Conservation (phyloP, 1,140 invertebrate genomes). For the Choristoneura fumiferana region DNA sequence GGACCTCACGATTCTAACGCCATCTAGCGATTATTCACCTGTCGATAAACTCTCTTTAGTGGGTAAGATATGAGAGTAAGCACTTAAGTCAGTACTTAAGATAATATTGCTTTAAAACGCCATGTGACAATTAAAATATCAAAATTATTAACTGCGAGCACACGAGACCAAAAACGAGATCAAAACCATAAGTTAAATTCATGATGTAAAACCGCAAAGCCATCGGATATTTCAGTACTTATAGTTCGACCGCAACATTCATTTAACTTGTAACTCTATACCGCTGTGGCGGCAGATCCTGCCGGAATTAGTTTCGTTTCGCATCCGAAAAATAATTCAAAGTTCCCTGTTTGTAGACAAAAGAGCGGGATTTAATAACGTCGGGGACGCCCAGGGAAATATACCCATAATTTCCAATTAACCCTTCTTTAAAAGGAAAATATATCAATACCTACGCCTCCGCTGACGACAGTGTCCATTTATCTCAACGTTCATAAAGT, state of each 20-base stretch:
- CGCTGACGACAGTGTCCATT: conserved; percentile 1
- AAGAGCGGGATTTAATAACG: conserved; percentile 27
- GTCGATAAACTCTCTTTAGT: too few relatives aligned
- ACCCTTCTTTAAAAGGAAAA: background rate
- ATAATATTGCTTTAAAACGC: too few relatives aligned
- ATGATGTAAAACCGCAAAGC: conserved; percentile 12
- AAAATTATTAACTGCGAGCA: background rate
- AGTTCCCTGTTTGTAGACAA: conserved; percentile 12
- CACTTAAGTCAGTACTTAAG: too few relatives aligned
- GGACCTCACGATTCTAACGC: too few relatives aligned
- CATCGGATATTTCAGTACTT: conserved; percentile 11
- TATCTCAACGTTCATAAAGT: background rate
- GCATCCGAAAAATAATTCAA: conserved; percentile 21
- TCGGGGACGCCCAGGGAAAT: conserved; percentile 9
- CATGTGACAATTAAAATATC: background rate
- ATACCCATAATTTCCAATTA: conserved; percentile 12
- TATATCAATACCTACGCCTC: background rate
- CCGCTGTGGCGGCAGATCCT: background rate
- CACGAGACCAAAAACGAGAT: background rate
- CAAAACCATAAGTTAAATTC: conserved; percentile 15
- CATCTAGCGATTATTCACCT: too few relatives aligned
- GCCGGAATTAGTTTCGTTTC: conserved; percentile 5
- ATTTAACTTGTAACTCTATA: conserved; percentile 13
- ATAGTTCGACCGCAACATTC: conserved; percentile 11
- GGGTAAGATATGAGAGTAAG: too few relatives aligned